Evolutionary conservation across 64 coral and sea anemone species (phyloP).

Genomic region (Hydrozoanthus tunicans): DNA sequence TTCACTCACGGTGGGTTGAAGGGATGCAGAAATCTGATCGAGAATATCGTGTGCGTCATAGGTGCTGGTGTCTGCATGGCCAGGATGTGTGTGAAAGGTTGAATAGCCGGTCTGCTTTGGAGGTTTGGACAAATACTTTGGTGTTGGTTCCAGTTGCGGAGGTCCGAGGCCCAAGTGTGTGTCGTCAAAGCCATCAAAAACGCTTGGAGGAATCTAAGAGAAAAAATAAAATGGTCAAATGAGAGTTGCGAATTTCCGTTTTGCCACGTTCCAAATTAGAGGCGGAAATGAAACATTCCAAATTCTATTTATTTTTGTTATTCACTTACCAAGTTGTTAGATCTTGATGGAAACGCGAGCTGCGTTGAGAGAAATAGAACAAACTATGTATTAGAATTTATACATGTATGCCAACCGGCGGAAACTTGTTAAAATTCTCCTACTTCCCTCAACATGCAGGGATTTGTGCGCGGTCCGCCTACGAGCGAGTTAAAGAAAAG

Average conservation of each 20-base stretch:
- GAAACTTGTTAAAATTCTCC: conserved; percentile 41
- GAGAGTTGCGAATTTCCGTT: conserved; percentile 42
- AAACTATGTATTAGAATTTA: conserved; percentile 62
- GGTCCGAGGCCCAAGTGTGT: conserved; percentile 80
- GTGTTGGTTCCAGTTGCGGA: conserved; percentile 84
- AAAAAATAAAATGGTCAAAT: conserved; percentile 55
- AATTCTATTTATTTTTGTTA: conserved; percentile 84
- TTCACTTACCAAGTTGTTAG: conserved; percentile 98
- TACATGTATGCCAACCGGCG: conserved; percentile 13
- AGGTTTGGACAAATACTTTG: conserved; percentile 95
- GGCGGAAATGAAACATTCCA: conserved; percentile 90
- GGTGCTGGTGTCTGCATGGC: conserved; percentile 79
- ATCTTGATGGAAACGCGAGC: conserved; percentile 99
- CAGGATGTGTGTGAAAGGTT: conserved; percentile 78
- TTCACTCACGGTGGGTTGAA: conserved; percentile 97
- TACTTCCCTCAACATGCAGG: not conserved
- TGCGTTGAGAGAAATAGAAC: conserved; percentile 75
- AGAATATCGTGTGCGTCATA: conserved; percentile 99
- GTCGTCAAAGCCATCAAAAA: conserved; percentile 98
- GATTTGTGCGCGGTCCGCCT: conserved; percentile 50
- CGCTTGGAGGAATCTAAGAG: conserved; percentile 96
- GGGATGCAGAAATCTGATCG: conserved; percentile 97
- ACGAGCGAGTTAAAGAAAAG: conserved; percentile 63
- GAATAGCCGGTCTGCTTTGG: conserved; percentile 81
- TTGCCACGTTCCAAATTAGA: conserved; percentile 71